Evolutionary conservation across 2,113 vertebrate species (phyloP), one percentile per base, ranked within the genome.

Genomic region (Neoarius graeffei): DNA sequence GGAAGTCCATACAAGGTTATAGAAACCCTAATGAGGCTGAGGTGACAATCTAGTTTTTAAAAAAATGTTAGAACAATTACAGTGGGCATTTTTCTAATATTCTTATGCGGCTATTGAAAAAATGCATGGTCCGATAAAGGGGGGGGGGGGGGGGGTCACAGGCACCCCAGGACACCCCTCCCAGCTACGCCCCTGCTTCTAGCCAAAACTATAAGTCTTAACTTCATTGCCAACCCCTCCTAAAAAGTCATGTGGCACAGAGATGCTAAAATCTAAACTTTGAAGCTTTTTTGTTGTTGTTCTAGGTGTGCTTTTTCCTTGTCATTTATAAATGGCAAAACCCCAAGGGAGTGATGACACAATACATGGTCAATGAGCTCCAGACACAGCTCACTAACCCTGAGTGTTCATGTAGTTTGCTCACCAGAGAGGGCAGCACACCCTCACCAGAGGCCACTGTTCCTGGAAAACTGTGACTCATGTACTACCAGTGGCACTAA

Each of bases 371-470:
- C 19, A 0, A 30, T 30, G 20, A 71, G 19, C n/a, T 35, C 20
- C 42, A 54, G 17, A 59, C n/a, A 23, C 7, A 77, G 0, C 7
- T 48, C 60, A 20, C 11, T 80, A 19, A 35, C 27, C 5, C 85
- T 57, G 35, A 7, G 17, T 1, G 56, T 25, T 60, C 8, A 42
- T 76, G 85, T 48, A n/a, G 2, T 42, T 57, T 19, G 14, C 15
- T 76, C 59, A 86, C 94, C 94, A 94, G 76, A 91, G 30, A 90
- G 86, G 87, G 91, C 91, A 93, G 93, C 89, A 89, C 86, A 60
- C 91, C 67, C 85, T 67, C 81, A 91, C 56, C 54, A 82, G 69
- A 83, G 66, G 13, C 6, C 85, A 88, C 35, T 74, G 80, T 79
- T 90, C 86, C 80, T 89, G 89, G 84, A 92, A 91, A 91, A 87